Conservation (phyloP, 2,888 invertebrate species). For the Gastrophysa polygoni region DNA sequence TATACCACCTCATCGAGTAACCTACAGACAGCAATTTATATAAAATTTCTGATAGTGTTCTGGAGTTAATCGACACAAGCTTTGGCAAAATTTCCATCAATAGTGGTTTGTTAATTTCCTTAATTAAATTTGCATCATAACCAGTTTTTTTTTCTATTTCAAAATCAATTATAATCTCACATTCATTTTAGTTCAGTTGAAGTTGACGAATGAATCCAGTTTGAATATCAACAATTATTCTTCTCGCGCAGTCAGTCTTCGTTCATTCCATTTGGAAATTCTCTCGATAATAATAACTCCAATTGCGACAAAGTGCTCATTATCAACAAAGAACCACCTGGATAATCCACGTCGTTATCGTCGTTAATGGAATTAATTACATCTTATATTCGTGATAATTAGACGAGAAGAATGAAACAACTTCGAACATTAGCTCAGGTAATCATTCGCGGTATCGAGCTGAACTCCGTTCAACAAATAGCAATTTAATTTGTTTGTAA, state of each 20-base stretch:
- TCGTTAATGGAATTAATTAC: slow-evolving; percentile 22
- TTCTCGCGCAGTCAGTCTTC: background rate
- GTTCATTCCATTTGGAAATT: background rate
- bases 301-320: background rate
- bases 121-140: too few species aligned
- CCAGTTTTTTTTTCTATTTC: too few species aligned
- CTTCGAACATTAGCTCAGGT: slow-evolving; percentile 11
- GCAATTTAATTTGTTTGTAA: slow-evolving; percentile 22
- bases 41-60: too few species aligned
- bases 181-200: too few species aligned
- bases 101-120: too few species aligned
- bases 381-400: slow-evolving; percentile 14
- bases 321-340: slow-evolving; percentile 4
- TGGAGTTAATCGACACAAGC: too few species aligned
- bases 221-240: too few species aligned
- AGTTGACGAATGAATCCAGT: too few species aligned
- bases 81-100: too few species aligned
- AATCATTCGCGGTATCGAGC: slow-evolving; percentile 19
- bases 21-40: too few species aligned
- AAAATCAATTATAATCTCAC: too few species aligned
- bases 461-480: slow-evolving; percentile 16
- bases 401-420: slow-evolving; percentile 10
- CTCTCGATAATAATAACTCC: background rate
- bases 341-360: slow-evolving; percentile 8
- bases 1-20: too few species aligned